Conservation (phyloP, 1,140 invertebrate species). For the Mycetomoellerius zeteki region DNA sequence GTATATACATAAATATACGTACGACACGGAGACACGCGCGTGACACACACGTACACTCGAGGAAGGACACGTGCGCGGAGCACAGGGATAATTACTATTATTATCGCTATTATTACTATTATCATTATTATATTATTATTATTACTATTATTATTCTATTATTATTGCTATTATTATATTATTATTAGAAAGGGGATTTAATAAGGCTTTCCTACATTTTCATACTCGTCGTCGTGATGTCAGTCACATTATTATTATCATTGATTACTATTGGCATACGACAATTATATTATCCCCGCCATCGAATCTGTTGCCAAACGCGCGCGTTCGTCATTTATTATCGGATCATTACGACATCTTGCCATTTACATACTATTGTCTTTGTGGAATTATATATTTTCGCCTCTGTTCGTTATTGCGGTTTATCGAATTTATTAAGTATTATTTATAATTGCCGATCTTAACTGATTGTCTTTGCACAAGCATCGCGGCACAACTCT, state of each 20-base stretch:
- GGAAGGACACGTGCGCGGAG: conserved; percentile 45
- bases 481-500: conserved; percentile 45
- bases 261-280: conserved; percentile 66
- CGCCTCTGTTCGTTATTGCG: conserved; percentile 12
- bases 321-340: conserved; percentile 69
- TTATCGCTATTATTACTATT: conserved; percentile 62
- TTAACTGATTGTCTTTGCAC: conserved; percentile 19
- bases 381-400: conserved; percentile 23
- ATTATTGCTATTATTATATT: conserved; percentile 63
- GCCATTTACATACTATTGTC: conserved; percentile 61
- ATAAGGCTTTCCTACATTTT: conserved; percentile 60
- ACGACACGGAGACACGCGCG: conserved; percentile 31
- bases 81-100: conserved; percentile 59
- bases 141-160: conserved; percentile 67
- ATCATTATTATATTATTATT: conserved; percentile 41
- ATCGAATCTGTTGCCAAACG: conserved; percentile 59
- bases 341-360: conserved; percentile 63
- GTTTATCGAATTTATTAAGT: conserved; percentile 39
- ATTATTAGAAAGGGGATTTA: conserved; percentile 45
- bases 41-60: conserved; percentile 30
- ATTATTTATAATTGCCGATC: conserved; percentile 32
- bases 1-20: conserved; percentile 42
- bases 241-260: conserved; percentile 66
- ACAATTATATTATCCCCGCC: conserved; percentile 55
- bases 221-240: conserved; percentile 64